Conservation (phyloP, 2,797 vertebrate species). For the Tamandua tetradactyla region DNA sequence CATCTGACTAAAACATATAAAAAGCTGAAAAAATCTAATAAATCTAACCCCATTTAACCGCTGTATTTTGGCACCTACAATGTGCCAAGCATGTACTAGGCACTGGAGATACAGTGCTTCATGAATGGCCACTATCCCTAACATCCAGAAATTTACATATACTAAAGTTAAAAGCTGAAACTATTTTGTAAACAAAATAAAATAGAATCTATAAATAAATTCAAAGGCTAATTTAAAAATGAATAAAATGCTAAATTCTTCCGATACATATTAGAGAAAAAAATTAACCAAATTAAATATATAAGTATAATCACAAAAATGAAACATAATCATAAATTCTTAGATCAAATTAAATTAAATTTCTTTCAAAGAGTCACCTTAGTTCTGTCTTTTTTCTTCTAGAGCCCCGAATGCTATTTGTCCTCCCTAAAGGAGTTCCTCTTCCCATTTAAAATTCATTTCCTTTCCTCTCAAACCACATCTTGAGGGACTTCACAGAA, state of each 20-base stretch:
- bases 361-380: too few species aligned
- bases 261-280: background rate
- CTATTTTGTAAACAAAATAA: background rate
- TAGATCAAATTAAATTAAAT: too few species aligned
- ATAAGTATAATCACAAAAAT: background rate
- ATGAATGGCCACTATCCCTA: background rate
- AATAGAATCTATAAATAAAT: background rate
- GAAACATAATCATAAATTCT: background rate
- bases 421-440: too few species aligned
- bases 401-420: too few species aligned
- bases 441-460: too few species aligned
- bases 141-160: background rate
- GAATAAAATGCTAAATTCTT: background rate
- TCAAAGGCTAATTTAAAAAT: background rate
- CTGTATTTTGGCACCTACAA: background rate
- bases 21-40: background rate
- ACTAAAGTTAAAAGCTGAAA: background rate
- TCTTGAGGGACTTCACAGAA: too few species aligned
- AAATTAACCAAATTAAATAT: background rate
- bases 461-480: too few species aligned
- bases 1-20: background rate
- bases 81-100: background rate
- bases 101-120: background rate
- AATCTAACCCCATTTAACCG: background rate
- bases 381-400: too few species aligned